Base-by-base conservation (phyloP, 2,797 vertebrate species). In the Lycodopsis pacificus region DNA sequence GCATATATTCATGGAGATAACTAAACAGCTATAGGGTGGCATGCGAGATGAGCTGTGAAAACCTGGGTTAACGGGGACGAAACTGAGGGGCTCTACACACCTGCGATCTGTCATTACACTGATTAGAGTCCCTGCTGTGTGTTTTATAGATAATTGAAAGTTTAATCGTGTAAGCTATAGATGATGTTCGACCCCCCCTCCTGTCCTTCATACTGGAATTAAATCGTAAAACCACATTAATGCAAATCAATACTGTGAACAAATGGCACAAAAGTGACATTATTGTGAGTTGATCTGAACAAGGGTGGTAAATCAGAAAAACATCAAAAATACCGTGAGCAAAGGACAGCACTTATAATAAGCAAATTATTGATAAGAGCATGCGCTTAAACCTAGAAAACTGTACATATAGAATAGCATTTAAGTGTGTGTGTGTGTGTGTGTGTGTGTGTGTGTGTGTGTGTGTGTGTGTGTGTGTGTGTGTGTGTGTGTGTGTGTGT, bases 71-170 rank as follows among this genome's bases (percentile, higher is more conserved):
- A 88, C 76, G 36, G 74, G 82, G 80, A 77, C 81, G 75, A 57
- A 82, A 65, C 70, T 79, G 76, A 84, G 81, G 79, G 80, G 78
- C 79, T 82, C 86, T 72, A 69, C 20, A 65, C 76, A 65, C 76
- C 80, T 86, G 71, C 81, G 84, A 76, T 89, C 82, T 81, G 82
- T 88, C 87, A 88, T 85, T 85, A 80, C 84, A 67, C 80, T 75
- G 84, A 82, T 87, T 75, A 66, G 80, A 76, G 69, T 61, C 77
- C 77, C 61, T 73, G 59, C 71, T 69, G 78, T 87, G 71, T 77
- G 82, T 88, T 90, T 89, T 88, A 91, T 92, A 85, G 92, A 91
- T 94, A 91, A 92, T 89, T 93, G 82, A 91, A 95, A 88, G 88
- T 89, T 87, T 91, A 80, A 88, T 86, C 57, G 65, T 68, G 70